Conservation (phyloP, 2,888 invertebrate species). For the Sthenelais limicola region DNA sequence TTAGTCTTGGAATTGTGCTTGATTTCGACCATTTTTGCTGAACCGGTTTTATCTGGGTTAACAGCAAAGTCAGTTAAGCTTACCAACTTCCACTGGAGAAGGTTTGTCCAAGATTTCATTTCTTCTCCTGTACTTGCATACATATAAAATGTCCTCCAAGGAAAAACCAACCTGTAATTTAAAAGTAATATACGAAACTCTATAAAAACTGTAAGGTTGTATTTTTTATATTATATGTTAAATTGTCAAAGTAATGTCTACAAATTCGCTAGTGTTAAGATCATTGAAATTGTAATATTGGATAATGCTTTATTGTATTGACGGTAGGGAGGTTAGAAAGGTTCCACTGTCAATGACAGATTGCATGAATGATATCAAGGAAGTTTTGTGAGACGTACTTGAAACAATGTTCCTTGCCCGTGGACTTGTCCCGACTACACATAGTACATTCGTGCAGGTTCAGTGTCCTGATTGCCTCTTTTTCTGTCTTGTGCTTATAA, state of each 20-base stretch:
- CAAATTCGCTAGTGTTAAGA: no score
- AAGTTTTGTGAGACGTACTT: constrained; percentile 39
- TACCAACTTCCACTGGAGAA: constrained; percentile 67
- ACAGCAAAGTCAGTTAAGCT: no score
- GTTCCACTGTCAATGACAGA: no score
- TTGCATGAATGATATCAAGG: no score
- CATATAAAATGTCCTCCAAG: constrained; percentile 66
- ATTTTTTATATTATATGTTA: no score
- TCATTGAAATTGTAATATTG: no score
- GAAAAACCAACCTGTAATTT: constrained; percentile 62
- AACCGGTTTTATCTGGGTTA: no score
- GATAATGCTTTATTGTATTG: no score
- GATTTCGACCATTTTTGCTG: no score
- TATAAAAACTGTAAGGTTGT: background rate
- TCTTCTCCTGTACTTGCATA: constrained; percentile 63
- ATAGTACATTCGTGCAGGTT: constrained; percentile 63
- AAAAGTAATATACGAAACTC: constrained; percentile 2
- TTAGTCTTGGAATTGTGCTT: no score
- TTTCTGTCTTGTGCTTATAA: constrained; percentile 61
- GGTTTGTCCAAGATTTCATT: constrained; percentile 64
- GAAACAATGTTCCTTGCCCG: constrained; percentile 48
- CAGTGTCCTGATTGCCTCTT: constrained; percentile 58
- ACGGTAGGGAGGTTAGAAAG: no score
- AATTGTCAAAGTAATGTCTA: no score
- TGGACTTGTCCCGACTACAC: constrained; percentile 55